Evolutionary conservation across 2,113 vertebrate genomes (phyloP).

Genomic region (Larimichthys polyactis): DNA sequence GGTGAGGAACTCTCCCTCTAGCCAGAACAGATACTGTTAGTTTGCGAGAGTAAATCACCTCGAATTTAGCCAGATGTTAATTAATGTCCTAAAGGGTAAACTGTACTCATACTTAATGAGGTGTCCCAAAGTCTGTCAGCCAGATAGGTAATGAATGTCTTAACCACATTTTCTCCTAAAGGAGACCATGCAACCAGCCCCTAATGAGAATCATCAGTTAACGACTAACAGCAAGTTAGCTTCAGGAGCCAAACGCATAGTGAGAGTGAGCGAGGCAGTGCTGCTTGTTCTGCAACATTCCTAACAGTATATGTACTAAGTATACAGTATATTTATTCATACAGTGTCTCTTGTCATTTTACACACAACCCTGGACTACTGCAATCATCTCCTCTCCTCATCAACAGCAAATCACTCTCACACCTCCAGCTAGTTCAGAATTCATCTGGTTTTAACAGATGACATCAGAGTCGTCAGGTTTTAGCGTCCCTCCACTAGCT

Average conservation of each 20-base stretch:
- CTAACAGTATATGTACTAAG: background rate
- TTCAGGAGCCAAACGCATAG: conserved; percentile 4
- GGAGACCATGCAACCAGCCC: background rate
- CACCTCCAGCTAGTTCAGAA: too few species aligned
- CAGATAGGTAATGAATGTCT: background rate
- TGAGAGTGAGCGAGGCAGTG: background rate
- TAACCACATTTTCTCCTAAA: background rate
- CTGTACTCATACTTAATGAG: conserved; percentile 11
- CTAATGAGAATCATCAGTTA: background rate
- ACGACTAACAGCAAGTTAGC: background rate
- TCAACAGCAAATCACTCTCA: too few species aligned
- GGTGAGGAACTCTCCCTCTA: background rate
- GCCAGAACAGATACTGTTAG: background rate
- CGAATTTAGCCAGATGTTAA: conserved; percentile 1
- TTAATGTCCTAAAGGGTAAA: conserved; percentile 8
- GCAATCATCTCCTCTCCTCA: too few species aligned
- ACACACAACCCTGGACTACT: too few species aligned
- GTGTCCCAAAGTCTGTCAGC: background rate
- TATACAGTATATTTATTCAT: too few species aligned
- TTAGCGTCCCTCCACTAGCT: too few species aligned
- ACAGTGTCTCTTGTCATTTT: too few species aligned
- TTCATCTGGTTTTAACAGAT: too few species aligned
- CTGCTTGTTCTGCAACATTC: background rate
- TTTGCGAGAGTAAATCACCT: background rate
- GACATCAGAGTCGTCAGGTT: too few species aligned